Evolutionary conservation across 2,888 invertebrate species (phyloP), one percentile per base, ranked within the genome.

Genomic region (Micropterix aruncella): DNA sequence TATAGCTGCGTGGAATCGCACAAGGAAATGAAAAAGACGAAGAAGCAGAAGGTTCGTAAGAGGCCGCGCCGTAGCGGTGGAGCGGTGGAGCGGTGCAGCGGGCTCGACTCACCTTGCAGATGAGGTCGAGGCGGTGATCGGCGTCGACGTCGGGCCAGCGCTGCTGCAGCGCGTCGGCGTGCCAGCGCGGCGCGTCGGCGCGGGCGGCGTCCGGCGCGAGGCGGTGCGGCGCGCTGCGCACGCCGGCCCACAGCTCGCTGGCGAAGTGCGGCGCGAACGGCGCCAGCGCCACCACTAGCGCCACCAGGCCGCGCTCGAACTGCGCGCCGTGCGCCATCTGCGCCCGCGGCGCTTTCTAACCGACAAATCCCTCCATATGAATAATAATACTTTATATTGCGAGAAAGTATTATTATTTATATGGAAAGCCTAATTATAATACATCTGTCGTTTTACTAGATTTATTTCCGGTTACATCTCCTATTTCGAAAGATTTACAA

Each of bases 181-280:
- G 65, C 81, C 86, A 85, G n/a, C n/a, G n/a, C n/a, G n/a, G n/a
- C n/a, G n/a, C n/a, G 41, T 73, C 58, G 41, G 88, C 71, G 51
- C 77, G 71, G 7, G 59, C 55, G 3, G 66, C 60, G 45, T 56
- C 47, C 1, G 51, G 51, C 55, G 71, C 71, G 12, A 77, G 54
- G 51, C 76, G 72, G 52, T 79, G 69, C 3, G 80, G 77, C 2
- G 79, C 79, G 1, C 75, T 72, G 27, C 72, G 64, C 55, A 89
- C 80, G 41, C 83, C 89, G 16, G 78, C 72, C 95, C 95, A 96
- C 14, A 95, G 64, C 62, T 95, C 94, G 0, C 86, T 86, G 19
- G 90, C 82, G 62, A 93, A 93, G 63, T 91, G 87, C 0, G 96
- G 96, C 1, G 88, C 85, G 57, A 94, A 75, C 0, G 95, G 94